phyloP scores from a whole-genome alignment of 1,140 invertebrate genomes.

The Battus philenor region DNA sequence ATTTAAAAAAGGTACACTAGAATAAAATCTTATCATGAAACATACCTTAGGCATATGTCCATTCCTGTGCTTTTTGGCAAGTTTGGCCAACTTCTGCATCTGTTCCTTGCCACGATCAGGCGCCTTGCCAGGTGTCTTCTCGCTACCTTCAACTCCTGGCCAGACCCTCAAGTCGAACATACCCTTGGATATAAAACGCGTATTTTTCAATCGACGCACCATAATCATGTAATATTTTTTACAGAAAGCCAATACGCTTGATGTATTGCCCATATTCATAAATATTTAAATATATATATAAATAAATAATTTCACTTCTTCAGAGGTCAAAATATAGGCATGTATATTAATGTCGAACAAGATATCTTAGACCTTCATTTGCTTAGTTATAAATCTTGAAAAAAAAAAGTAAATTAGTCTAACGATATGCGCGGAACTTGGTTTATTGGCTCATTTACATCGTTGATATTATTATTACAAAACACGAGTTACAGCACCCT shows the following conservation, averaged over 20 bases:
- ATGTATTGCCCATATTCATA: slow-evolving; percentile 21
- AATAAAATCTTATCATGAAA: no score
- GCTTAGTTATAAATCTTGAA: no score
- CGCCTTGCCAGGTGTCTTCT: slow-evolving; percentile 91
- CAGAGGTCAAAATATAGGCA: no score
- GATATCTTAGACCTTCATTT: no score
- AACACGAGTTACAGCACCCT: no score
- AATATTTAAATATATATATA: no score
- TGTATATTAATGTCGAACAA: no score
- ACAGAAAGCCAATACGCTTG: slow-evolving; percentile 25
- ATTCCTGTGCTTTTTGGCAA: slow-evolving; percentile 95
- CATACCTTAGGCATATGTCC: slow-evolving; percentile 92
- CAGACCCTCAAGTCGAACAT: slow-evolving; percentile 88
- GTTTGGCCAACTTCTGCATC: slow-evolving; percentile 92
- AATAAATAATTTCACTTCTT: background rate
- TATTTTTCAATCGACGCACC: slow-evolving; percentile 23
- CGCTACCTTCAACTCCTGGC: slow-evolving; percentile 83
- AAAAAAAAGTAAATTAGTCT: no score
- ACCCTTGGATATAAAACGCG: slow-evolving; percentile 71
- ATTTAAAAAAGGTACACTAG: no score
- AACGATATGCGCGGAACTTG: no score
- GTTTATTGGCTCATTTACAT: no score
- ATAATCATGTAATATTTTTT: slow-evolving; percentile 30
- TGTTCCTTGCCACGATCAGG: slow-evolving; percentile 87
- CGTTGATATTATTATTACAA: no score